Conservation (phyloP, 1,140 invertebrate species). For the Sminthurinus signatus region DNA sequence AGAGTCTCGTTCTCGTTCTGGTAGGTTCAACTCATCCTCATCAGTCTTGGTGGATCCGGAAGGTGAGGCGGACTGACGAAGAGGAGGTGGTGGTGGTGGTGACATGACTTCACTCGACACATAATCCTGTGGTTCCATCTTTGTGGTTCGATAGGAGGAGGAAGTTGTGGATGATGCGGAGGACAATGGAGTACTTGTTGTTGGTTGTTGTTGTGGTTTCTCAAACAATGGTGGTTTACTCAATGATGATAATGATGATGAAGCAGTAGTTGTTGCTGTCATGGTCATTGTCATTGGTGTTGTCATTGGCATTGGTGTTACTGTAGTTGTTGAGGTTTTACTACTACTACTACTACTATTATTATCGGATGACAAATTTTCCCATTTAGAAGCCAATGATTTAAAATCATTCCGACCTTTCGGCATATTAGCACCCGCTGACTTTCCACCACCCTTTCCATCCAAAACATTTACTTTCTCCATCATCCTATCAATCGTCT, state of each 20-base stretch:
- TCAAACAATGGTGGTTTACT: constrained; percentile 8
- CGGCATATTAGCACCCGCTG: constrained; percentile 20
- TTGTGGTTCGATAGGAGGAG: not conserved
- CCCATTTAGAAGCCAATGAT: constrained; percentile 47
- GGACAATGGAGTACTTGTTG: not conserved
- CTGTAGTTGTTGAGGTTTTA: not conserved
- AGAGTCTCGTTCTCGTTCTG: no score
- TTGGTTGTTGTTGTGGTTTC: not conserved
- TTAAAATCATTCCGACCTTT: constrained; percentile 45
- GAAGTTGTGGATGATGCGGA: not conserved
- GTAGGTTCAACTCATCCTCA: no score
- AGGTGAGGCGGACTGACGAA: no score
- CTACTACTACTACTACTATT: not conserved
- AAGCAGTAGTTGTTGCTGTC: not conserved
- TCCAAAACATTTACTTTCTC: constrained; percentile 19
- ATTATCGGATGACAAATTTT: constrained; percentile 43
- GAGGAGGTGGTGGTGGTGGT: no score
- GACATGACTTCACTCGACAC: no score
- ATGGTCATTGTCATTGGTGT: not conserved
- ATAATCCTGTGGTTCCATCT: not conserved
- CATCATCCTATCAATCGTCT: constrained; percentile 40
- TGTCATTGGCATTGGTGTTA: constrained; percentile 13
- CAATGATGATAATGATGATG: no score
- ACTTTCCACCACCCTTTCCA: constrained; percentile 7
- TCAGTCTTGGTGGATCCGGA: no score